Evolutionary conservation across 2,797 vertebrate genomes (phyloP), one percentile per base, ranked within the genome.

Genomic region (Staurois parvus): DNA sequence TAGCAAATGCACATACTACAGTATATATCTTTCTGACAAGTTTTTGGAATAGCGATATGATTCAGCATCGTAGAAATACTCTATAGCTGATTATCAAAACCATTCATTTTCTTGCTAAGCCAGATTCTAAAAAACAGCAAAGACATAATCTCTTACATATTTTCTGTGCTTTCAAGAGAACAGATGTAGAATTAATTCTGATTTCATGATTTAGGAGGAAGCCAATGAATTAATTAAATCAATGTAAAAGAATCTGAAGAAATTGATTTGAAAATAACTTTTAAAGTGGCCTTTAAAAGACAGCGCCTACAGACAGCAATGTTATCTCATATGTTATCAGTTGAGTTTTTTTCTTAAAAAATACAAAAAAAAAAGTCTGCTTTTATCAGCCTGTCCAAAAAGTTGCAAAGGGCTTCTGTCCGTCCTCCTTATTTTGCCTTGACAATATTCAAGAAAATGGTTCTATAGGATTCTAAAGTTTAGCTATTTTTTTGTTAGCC

Each of bases 111-210:
- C 67, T 81, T 59, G n/a, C 48, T 72, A 72, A 81, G 79, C 69
- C 79, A 81, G 68, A 81, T 59, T 81, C 48, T 72, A 72, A 37
- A 81, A 72, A 81, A 81, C 78, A 72, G 79, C 66, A 52, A 9
- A 79, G 77, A 12, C 79, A 81, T 81, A 81, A 81, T 81, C 68
- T 62, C 48, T 72, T 81, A 81, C 79, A 81, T 72, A 81, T 81
- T 81, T 81, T 72, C 6, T 81, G 48, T 34, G 68, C 79, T 81
- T 80, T 81, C 69, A 72, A 81, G 48, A 72, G 68, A 72, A 29
- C 69, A 68, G 68, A 81, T 81, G 68, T 81, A 72, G 48, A 81
- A 81, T 81, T 81, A 81, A 81, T 72, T 72, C 48, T 28, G 69
- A 62, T 81, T 81, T 72, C 52, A 29, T 56, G 79, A 81, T 81